These are phyloP conservation scores for Bicyclus anynana DNA, from an alignment of 1,140 invertebrate genomes.

Conservation along the genomic window DNA sequence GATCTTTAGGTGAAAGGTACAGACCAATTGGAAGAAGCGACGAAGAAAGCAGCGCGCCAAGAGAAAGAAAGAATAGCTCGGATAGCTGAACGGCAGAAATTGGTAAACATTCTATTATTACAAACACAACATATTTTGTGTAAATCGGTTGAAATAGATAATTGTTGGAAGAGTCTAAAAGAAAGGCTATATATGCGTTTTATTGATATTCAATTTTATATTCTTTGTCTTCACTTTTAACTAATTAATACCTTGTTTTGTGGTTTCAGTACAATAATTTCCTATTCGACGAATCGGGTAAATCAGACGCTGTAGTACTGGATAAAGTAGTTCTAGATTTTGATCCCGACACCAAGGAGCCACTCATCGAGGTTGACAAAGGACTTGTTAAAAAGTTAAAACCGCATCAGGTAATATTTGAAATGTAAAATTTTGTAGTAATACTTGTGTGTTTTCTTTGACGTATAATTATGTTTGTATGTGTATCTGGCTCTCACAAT, in stretches of 20 bases:
- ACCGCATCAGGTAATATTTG: conserved; percentile 87
- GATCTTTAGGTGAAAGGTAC: conserved; percentile 82
- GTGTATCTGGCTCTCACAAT: too few relatives aligned
- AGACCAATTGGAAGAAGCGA: conserved; percentile 87
- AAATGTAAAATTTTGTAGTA: too few relatives aligned
- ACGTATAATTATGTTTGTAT: too few relatives aligned
- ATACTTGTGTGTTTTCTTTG: too few relatives aligned
- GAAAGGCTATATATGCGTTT: too few relatives aligned
- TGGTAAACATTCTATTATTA: too few relatives aligned
- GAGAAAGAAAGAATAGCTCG: conserved; percentile 93
- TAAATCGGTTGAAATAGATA: too few relatives aligned
- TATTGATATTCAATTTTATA: too few relatives aligned
- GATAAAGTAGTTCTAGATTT: conserved; percentile 92
- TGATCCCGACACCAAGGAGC: conserved; percentile 89
- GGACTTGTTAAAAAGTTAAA: conserved; percentile 92
- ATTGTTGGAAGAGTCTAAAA: too few relatives aligned
- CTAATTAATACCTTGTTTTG: too few relatives aligned
- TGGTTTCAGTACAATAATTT: conserved; percentile 85
- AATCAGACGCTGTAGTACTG: conserved; percentile 78
- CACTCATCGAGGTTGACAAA: conserved; percentile 88
- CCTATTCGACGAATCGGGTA: conserved; percentile 80
- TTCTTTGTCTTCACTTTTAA: too few relatives aligned
- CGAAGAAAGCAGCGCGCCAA: conserved; percentile 91
- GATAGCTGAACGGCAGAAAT: conserved; percentile 90
- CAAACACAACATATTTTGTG: too few relatives aligned